These are phyloP conservation scores for Apamea sordens DNA, from an alignment of 2,888 invertebrate genomes.

Conservation along the genomic window DNA sequence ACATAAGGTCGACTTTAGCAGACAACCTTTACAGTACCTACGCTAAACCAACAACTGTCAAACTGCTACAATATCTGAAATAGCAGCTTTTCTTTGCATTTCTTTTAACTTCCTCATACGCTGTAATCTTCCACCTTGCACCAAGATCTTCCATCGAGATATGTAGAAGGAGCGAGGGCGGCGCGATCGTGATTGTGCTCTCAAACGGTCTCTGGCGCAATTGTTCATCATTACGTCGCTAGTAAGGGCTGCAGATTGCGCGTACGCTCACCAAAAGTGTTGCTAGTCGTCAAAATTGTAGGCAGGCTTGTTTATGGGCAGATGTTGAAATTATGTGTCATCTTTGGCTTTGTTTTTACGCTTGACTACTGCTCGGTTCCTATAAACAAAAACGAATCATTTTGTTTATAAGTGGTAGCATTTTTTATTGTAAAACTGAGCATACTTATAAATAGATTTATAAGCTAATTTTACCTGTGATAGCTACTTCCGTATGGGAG, in stretches of 20 bases:
- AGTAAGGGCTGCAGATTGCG: conserved; percentile 65
- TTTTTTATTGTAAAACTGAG: neutral
- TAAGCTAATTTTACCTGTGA: neutral
- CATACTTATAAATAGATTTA: neutral
- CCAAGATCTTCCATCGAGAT: conserved; percentile 67
- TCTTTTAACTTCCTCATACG: neutral
- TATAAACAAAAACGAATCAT: neutral
- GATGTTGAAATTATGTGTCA: conserved; percentile 33
- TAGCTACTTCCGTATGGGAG: too few relatives aligned
- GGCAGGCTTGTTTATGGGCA: conserved; percentile 27
- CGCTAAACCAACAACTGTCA: neutral
- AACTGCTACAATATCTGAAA: neutral
- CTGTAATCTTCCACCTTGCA: conserved; percentile 54
- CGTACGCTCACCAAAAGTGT: conserved; percentile 49
- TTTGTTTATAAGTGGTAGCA: neutral
- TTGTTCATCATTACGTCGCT: conserved; percentile 76
- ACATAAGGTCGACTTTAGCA: neutral
- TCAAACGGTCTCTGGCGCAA: conserved; percentile 74
- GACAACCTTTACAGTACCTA: neutral
- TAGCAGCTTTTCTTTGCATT: neutral
- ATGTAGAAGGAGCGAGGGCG: conserved; percentile 75
- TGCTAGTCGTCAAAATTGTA: conserved; percentile 45
- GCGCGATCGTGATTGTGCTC: conserved; percentile 78
- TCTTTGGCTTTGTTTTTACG: conserved; percentile 12
- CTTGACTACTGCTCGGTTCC: neutral